Base-by-base conservation (phyloP, 2,797 vertebrate species). In the Morus bassanus region DNA sequence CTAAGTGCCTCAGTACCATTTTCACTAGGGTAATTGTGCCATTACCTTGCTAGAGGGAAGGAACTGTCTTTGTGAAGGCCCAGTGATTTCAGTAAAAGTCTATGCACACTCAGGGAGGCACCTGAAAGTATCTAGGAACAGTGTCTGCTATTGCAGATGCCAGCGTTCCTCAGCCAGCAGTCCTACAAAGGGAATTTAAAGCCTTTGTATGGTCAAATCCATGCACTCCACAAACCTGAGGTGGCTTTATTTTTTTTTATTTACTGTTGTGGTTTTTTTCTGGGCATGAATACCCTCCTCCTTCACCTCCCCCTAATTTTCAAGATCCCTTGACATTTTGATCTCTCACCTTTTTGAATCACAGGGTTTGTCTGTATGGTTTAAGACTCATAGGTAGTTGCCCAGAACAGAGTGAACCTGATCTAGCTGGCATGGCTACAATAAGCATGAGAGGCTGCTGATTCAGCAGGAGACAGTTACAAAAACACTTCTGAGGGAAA, bases 241-340 rank as follows among this genome's bases (percentile, higher is more conserved):
- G 10, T 30, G 25, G 3, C 39, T 63, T 63, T 43, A 12, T 45
- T 45, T 45, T 45, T 45, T 61, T 48, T 41, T 60, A 10, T 72
- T 88, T 85, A 39, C 17, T 48, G 13, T 17, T 28, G 6, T 3
- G 0, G 18, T 45, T 0, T 1, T 18, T 70, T 79, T 25, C 35
- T 70, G 53, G 30, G 5, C 3, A 5, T 28, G 35, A 17, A n/a
- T 10, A 39, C 18, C 22, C 5, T 77, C 13, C 37, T 91, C 23
- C 54, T 74, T 46, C 72, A 74, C 2, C 31, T 74, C 18, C 13
- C 21, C 15, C 17, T 31, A 11, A 4, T 72, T 61, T 31, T 39
- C 28, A 50, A 68, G 18, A 18, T 76, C 15, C 14, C 41, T 31
- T 84, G 37, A 25, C 7, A 10, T 75, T 89, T 64, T 68, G 31